Evolutionary conservation across 2,797 vertebrate species (phyloP).

Genomic region (Schizothorax lantsangensis): DNA sequence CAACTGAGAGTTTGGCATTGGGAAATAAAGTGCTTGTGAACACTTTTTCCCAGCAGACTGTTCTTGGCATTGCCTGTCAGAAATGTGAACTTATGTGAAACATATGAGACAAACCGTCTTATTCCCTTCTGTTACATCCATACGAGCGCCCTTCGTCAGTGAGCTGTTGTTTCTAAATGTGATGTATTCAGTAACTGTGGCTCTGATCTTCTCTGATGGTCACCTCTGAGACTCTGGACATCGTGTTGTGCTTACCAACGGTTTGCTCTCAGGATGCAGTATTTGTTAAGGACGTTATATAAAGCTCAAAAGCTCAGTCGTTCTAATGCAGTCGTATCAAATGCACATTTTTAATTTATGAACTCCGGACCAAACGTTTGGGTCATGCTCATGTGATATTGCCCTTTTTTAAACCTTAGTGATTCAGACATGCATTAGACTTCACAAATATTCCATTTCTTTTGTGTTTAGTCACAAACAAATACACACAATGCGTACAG

Average conservation of each 20-base stretch:
- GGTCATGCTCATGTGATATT: slow-evolving; percentile 44
- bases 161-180: slow-evolving; percentile 29
- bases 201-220: background rate
- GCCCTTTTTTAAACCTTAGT: background rate
- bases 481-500: background rate
- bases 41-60: slow-evolving; percentile 24
- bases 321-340: slow-evolving; percentile 43
- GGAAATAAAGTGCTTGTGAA: slow-evolving; percentile 24
- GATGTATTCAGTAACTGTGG: slow-evolving; percentile 16
- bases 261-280: slow-evolving; percentile 58
- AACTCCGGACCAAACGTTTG: slow-evolving; percentile 56
- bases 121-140: background rate
- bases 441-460: background rate
- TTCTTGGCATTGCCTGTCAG: slow-evolving; percentile 17
- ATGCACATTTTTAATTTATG: slow-evolving; percentile 52
- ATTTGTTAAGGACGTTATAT: slow-evolving; percentile 49
- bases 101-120: slow-evolving; percentile 5
- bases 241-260: slow-evolving; percentile 44
- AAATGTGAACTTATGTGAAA: slow-evolving; percentile 42
- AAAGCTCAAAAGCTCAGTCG: slow-evolving; percentile 45
- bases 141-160: background rate
- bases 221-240: slow-evolving; percentile 25
- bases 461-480: background rate
- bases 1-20: slow-evolving; percentile 22
- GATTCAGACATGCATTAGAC: slow-evolving; percentile 16